Percentiles rank a stretch among this genome's conserved stretches.
Evolutionary conservation across 2,797 vertebrate species (phyloP).

Genomic region (Melanotaenia nigrans): DNA sequence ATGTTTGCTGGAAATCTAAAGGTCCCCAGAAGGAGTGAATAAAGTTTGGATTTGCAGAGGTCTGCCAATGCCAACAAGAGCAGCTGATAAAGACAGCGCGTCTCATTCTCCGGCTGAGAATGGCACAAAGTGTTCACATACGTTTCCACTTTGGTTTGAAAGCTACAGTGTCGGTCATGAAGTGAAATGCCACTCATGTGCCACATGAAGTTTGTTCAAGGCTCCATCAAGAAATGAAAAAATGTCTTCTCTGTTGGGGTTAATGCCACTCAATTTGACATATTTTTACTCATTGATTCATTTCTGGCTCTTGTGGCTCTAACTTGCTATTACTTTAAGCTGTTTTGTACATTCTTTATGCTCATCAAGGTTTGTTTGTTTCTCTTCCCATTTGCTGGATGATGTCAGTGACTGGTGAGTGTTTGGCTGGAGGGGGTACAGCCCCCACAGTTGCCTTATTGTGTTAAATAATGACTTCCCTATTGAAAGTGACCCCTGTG

Average conservation of each 20-base stretch:
- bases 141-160: slow-evolving; percentile 38
- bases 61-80: slow-evolving; percentile 54
- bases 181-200: slow-evolving; percentile 46
- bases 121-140: slow-evolving; percentile 40
- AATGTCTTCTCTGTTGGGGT: not conserved
- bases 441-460: slow-evolving; percentile 71
- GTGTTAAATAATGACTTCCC: slow-evolving; percentile 78
- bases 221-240: slow-evolving; percentile 25
- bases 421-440: slow-evolving; percentile 33
- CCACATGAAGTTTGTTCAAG: slow-evolving; percentile 20
- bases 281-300: slow-evolving; percentile 11
- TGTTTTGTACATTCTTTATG: not conserved
- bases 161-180: slow-evolving; percentile 29
- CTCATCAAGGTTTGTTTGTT: slow-evolving; percentile 25
- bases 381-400: slow-evolving; percentile 38
- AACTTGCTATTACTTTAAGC: not conserved
- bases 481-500: slow-evolving; percentile 72
- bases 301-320: not conserved
- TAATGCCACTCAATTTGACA: not conserved
- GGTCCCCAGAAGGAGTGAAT: slow-evolving; percentile 72
- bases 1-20: slow-evolving; percentile 70
- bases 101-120: slow-evolving; percentile 47
- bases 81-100: slow-evolving; percentile 30
- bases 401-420: slow-evolving; percentile 44
- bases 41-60: slow-evolving; percentile 62